Evolutionary conservation across 2,797 vertebrate species (phyloP).

Genomic region (Mormyrus hasselquistii): DNA sequence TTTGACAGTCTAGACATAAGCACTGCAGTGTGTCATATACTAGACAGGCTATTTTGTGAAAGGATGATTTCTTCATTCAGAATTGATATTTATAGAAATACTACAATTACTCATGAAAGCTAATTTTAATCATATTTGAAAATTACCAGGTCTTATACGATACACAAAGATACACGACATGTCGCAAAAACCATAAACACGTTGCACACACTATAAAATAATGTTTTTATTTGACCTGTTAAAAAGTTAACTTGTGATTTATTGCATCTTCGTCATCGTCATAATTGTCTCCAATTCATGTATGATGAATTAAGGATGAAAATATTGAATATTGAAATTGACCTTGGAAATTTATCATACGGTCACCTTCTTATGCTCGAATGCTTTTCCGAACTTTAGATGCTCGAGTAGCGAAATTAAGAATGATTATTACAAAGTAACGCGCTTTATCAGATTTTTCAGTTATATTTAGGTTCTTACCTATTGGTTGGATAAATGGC

Average conservation of each 20-base stretch:
- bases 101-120: background rate
- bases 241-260: background rate
- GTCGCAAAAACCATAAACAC: background rate
- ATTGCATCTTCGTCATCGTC: background rate
- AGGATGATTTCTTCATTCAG: background rate
- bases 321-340: background rate
- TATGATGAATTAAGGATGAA: background rate
- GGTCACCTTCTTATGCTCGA: background rate
- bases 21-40: background rate
- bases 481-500: background rate
- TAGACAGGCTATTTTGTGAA: conserved; percentile 1
- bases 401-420: background rate
- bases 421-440: background rate
- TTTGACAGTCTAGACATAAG: conserved; percentile 9
- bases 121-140: conserved; percentile 5
- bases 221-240: background rate
- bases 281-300: background rate
- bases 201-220: background rate
- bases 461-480: background rate
- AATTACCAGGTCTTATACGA: background rate
- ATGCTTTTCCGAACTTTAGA: background rate
- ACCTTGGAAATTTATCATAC: background rate
- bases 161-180: background rate
- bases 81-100: background rate
- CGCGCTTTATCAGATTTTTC: background rate